A percentile compares a stretch with the other conserved stretches of the same genome.
These are phyloP conservation scores for Tragopan temminckii DNA, from an alignment of 2,797 vertebrate species.

Conservation along the genomic window DNA sequence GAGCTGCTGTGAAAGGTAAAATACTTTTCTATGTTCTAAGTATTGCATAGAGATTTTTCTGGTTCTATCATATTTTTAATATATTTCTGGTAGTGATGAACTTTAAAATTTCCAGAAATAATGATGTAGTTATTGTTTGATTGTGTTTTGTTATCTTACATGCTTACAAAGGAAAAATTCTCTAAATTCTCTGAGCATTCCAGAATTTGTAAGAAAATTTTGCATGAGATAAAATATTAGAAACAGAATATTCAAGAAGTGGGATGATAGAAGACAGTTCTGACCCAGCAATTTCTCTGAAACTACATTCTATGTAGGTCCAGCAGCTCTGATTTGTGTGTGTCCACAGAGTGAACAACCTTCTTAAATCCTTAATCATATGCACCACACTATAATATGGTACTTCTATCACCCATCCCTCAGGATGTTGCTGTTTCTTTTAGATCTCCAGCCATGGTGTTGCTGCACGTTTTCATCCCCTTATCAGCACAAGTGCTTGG, in stretches of 20 bases:
- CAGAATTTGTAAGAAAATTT: neutral
- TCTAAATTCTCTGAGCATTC: neutral
- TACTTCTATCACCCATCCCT: neutral
- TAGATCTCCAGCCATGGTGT: neutral
- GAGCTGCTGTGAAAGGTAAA: neutral
- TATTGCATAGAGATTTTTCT: neutral
- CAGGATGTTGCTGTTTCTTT: neutral
- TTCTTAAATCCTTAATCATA: neutral
- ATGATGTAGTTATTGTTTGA: neutral
- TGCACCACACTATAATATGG: neutral
- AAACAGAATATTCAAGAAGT: neutral
- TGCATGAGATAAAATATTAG: neutral
- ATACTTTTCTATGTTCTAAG: neutral
- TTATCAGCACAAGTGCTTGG: conserved; percentile 35
- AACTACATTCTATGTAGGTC: neutral
- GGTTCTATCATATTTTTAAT: neutral
- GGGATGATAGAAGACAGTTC: neutral
- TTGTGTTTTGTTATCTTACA: neutral
- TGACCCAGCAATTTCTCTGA: neutral
- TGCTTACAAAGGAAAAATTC: neutral
- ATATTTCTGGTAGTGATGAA: neutral
- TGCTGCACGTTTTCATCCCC: conserved; percentile 1
- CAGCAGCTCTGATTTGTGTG: neutral
- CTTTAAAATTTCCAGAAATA: neutral
- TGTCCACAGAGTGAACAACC: neutral